Percentiles rank a stretch among this genome's conserved stretches.
These are phyloP conservation scores for Anticlea derivata DNA, from an alignment of 2,888 invertebrate species.

Conservation along the genomic window DNA sequence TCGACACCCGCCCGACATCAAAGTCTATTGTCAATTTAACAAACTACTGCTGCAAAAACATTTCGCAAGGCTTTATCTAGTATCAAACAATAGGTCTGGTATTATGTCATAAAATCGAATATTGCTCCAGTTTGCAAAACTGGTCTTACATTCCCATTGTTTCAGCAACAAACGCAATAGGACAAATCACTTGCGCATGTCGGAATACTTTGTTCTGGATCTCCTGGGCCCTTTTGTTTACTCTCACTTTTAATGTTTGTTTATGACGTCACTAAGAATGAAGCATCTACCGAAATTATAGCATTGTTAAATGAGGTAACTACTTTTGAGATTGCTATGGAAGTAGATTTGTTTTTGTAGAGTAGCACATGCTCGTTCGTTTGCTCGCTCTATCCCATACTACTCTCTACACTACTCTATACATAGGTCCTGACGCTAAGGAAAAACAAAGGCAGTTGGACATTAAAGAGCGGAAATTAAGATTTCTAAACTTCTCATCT, in stretches of 20 bases:
- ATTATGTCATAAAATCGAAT: conserved; percentile 64
- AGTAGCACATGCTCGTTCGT: background rate
- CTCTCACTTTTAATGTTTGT: conserved; percentile 65
- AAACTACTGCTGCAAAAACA: conserved; percentile 62
- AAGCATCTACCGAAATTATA: conserved; percentile 1
- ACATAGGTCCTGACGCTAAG: too few species aligned
- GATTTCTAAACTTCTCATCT: too few species aligned
- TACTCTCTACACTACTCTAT: too few species aligned
- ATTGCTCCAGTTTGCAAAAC: conserved; percentile 71
- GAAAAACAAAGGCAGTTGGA: too few species aligned
- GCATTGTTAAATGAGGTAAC: too few species aligned
- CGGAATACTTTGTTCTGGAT: conserved; percentile 60
- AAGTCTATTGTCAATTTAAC: conserved; percentile 57
- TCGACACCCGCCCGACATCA: conserved; percentile 51
- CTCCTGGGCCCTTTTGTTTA: conserved; percentile 51
- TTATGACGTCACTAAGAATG: conserved; percentile 41
- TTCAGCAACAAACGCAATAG: conserved; percentile 64
- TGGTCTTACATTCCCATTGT: conserved; percentile 62
- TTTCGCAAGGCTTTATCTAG: conserved; percentile 67
- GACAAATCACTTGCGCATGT: conserved; percentile 69
- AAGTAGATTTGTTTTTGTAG: background rate
- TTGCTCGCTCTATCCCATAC: background rate
- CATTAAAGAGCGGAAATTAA: too few species aligned
- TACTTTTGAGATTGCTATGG: background rate
- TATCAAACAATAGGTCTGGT: conserved; percentile 51